These are phyloP conservation scores for Calvadosia cruxmelitensis DNA, from an alignment of 30 jellyfish, hydroid and myxozoan species.

Conservation along the genomic window DNA sequence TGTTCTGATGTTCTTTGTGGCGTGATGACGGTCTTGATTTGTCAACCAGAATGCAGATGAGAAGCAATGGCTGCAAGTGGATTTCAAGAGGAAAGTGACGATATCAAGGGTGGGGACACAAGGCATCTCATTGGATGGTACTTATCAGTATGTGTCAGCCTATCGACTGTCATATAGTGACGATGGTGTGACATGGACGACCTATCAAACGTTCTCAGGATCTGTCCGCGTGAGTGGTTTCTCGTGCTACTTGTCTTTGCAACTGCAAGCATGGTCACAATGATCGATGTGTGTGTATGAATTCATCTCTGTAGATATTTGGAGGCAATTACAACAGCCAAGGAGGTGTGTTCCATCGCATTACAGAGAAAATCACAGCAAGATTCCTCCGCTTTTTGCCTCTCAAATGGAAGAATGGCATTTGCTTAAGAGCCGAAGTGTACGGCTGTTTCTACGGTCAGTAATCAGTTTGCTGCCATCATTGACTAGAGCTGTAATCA, in stretches of 20 bases:
- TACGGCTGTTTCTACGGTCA: slow-evolving; percentile 81
- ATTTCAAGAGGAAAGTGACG: slow-evolving; percentile 25
- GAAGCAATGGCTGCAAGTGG: slow-evolving; percentile 85
- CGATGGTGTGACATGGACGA: slow-evolving; percentile 57
- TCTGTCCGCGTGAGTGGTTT: slow-evolving; percentile 42
- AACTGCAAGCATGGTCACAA: too few species aligned
- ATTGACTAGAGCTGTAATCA: neutral
- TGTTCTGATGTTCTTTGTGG: too few species aligned
- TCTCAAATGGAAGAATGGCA: slow-evolving; percentile 27
- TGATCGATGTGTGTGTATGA: neutral
- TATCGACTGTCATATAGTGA: slow-evolving; percentile 59
- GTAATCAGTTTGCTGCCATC: too few species aligned
- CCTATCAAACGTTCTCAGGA: slow-evolving; percentile 40
- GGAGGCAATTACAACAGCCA: neutral
- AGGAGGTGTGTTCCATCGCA: neutral
- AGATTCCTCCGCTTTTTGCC: slow-evolving; percentile 62
- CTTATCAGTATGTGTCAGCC: slow-evolving; percentile 18
- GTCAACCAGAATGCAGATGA: slow-evolving; percentile 6
- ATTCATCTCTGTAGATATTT: neutral
- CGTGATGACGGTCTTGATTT: too few species aligned
- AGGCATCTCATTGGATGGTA: slow-evolving; percentile 34
- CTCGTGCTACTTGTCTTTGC: too few species aligned
- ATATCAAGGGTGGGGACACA: slow-evolving; percentile 54
- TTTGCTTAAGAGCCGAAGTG: slow-evolving; percentile 74
- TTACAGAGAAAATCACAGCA: slow-evolving; percentile 22